Percentiles rank a stretch among this genome's conserved stretches.
Conservation (phyloP, 2,797 vertebrate species). For the Potorous gilbertii region DNA sequence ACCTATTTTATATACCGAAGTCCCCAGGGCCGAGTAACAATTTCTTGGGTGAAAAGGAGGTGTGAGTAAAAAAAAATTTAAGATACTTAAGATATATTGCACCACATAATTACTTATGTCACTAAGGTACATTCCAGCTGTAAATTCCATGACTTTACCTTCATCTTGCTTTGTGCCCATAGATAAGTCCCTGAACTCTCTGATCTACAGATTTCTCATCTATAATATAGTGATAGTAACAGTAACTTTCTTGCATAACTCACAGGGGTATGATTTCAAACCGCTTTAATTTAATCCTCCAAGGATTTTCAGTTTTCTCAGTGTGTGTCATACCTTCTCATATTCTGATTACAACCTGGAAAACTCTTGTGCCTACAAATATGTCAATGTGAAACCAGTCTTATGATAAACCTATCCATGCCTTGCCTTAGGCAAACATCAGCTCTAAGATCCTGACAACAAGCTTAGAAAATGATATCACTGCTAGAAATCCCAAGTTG, state of each 20-base stretch:
- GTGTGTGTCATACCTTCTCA: not conserved
- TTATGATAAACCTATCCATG: not conserved
- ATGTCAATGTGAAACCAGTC: not conserved
- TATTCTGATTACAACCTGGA: not conserved
- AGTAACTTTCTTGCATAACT: not conserved
- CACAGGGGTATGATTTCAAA: not conserved
- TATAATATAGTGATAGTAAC: not conserved
- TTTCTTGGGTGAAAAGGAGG: no score
- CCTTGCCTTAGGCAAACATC: not conserved
- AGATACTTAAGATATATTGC: not conserved
- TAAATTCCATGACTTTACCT: not conserved
- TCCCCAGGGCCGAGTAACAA: no score
- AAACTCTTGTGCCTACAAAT: not conserved
- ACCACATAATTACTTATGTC: not conserved
- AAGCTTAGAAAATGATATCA: not conserved
- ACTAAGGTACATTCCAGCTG: not conserved
- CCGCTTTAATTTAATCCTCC: not conserved
- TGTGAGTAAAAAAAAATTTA: no score
- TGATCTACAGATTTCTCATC: slow-evolving; percentile 12
- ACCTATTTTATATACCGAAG: no score
- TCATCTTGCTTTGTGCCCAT: not conserved
- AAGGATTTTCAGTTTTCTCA: not conserved
- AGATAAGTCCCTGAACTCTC: not conserved
- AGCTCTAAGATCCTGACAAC: not conserved
- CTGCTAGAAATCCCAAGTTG: not conserved